These are phyloP conservation scores for Xanthorhoe spadicearia DNA, from an alignment of 2,888 invertebrate genomes.

Conservation along the genomic window DNA sequence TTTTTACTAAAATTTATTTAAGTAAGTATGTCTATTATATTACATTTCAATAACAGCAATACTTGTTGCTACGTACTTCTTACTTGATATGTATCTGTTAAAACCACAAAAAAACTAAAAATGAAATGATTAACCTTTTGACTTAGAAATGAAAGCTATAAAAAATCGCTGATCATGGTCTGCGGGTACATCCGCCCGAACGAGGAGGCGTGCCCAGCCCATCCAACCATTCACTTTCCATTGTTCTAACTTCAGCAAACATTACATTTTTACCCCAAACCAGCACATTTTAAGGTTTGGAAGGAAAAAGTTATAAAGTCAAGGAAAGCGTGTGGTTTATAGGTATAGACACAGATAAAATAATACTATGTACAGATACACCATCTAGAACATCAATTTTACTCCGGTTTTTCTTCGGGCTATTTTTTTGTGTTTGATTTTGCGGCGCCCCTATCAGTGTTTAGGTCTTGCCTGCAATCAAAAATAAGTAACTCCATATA, in stretches of 20 bases:
- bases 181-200: conserved; percentile 48
- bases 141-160: conserved; percentile 52
- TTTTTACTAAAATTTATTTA: neutral
- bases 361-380: too few relatives aligned
- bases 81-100: neutral
- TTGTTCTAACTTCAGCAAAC: conserved; percentile 49
- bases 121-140: conserved; percentile 35
- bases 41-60: too few relatives aligned
- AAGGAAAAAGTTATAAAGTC: neutral
- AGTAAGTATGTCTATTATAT: too few relatives aligned
- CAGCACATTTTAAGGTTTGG: neutral
- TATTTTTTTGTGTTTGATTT: too few relatives aligned
- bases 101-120: neutral
- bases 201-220: conserved; percentile 59
- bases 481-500: too few relatives aligned
- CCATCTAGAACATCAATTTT: too few relatives aligned
- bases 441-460: too few relatives aligned
- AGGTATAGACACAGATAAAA: too few relatives aligned
- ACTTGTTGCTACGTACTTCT: neutral
- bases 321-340: neutral
- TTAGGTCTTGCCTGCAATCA: too few relatives aligned
- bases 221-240: conserved; percentile 59
- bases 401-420: too few relatives aligned
- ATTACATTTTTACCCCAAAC: conserved; percentile 33
- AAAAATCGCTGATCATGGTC: conserved; percentile 64